Conservation (phyloP, 1,140 invertebrate species). For the Wiebesia pumilae region DNA sequence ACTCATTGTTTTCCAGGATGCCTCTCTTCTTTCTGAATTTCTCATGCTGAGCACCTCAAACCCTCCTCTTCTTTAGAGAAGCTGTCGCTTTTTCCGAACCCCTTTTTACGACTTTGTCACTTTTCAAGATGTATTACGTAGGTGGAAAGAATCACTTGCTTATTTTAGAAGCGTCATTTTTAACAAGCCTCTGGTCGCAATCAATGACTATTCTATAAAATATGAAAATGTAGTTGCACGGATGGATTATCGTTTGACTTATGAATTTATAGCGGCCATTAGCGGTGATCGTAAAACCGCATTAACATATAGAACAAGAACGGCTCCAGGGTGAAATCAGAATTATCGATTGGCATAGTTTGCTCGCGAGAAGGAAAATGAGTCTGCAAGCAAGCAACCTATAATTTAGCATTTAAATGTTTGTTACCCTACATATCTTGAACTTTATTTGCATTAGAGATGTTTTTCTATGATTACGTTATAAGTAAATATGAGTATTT, state of each 20-base stretch:
- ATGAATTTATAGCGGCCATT: background rate
- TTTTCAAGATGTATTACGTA: background rate
- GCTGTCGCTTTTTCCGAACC: background rate
- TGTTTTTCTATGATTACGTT: too few relatives aligned
- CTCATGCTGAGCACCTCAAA: background rate
- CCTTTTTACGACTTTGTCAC: background rate
- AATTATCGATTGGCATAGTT: slow-evolving; percentile 16
- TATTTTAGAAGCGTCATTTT: background rate
- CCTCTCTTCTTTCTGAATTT: slow-evolving; percentile 35
- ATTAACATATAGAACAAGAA: background rate
- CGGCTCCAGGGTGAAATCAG: background rate
- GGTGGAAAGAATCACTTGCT: background rate
- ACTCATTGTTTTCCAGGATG: slow-evolving; percentile 31
- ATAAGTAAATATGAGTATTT: too few relatives aligned
- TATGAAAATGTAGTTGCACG: background rate
- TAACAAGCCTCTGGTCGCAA: background rate
- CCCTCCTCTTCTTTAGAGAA: background rate
- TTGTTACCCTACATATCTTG: background rate
- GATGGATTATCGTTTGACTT: background rate
- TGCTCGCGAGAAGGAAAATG: background rate
- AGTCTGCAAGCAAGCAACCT: background rate
- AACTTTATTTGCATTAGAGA: too few relatives aligned
- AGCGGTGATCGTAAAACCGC: background rate
- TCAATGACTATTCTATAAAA: background rate
- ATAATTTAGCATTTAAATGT: background rate